phyloP scores from a whole-genome alignment of 2,888 invertebrate species.

The Meiosimyza decipiens region DNA sequence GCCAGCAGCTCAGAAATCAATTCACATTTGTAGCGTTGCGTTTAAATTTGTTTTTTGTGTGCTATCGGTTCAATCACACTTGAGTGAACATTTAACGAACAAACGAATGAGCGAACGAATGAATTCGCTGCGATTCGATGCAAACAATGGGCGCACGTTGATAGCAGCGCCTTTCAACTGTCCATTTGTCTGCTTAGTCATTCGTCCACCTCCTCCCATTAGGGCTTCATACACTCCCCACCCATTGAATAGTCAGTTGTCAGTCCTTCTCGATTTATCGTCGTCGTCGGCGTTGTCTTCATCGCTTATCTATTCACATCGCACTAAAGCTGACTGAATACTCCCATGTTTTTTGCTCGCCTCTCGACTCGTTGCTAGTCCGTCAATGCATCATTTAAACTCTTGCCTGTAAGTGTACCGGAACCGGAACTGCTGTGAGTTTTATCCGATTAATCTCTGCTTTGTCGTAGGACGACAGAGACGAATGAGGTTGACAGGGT shows the following conservation, averaged over 20 bases:
- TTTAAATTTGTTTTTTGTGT: slow-evolving; percentile 52
- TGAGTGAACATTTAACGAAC: slow-evolving; percentile 56
- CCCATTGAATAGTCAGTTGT: background rate
- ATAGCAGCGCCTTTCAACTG: slow-evolving; percentile 45
- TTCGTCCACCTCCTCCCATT: slow-evolving; percentile 45
- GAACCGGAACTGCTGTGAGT: slow-evolving; percentile 36
- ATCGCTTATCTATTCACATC: slow-evolving; percentile 1
- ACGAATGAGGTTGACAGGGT: slow-evolving; percentile 16
- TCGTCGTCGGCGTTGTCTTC: background rate
- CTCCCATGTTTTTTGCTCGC: slow-evolving; percentile 18
- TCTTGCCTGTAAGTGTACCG: slow-evolving; percentile 27
- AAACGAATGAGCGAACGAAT: slow-evolving; percentile 42
- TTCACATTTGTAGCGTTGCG: slow-evolving; percentile 61
- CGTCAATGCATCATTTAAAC: slow-evolving; percentile 20
- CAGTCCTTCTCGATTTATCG: slow-evolving; percentile 3
- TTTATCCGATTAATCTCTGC: slow-evolving; percentile 33
- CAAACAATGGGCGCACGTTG: slow-evolving; percentile 57
- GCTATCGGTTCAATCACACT: slow-evolving; percentile 61
- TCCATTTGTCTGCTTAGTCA: slow-evolving; percentile 17
- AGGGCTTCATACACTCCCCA: background rate
- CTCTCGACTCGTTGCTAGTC: slow-evolving; percentile 15
- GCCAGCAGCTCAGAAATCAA: slow-evolving; percentile 58
- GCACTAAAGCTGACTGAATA: slow-evolving; percentile 7
- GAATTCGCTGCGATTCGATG: slow-evolving; percentile 61
- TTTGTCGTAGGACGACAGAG: slow-evolving; percentile 20